Percentiles rank a stretch among this genome's conserved stretches.
phyloP scores from a whole-genome alignment of 2,797 vertebrate species.

The Antennarius maculatus region DNA sequence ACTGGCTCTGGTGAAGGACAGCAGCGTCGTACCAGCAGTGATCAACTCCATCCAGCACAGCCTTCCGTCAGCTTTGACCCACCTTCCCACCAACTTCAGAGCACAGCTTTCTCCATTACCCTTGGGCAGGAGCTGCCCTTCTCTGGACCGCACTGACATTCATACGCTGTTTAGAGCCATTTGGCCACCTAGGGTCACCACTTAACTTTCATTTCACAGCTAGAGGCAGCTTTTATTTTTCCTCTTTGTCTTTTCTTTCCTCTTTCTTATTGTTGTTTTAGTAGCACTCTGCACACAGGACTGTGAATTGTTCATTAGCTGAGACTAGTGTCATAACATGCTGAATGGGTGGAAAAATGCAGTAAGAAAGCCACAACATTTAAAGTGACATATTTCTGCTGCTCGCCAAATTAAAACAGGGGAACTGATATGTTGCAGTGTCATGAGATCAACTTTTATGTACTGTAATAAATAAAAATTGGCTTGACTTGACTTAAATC shows the following conservation, averaged over 20 bases:
- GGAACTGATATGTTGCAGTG: too few species aligned
- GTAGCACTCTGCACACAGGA: conserved; percentile 33
- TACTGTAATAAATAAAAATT: too few species aligned
- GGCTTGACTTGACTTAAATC: conserved; percentile 9
- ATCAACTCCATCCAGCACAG: conserved; percentile 42
- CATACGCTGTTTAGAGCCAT: conserved; percentile 73
- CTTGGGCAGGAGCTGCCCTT: conserved; percentile 62
- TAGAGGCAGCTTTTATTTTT: conserved; percentile 44
- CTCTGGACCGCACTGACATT: conserved; percentile 67
- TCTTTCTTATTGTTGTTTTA: conserved; percentile 47
- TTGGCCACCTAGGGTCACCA: conserved; percentile 73
- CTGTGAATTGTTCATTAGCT: conserved; percentile 52
- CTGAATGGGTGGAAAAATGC: conserved; percentile 19
- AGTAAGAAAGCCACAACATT: conserved; percentile 31
- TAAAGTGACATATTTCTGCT: conserved; percentile 38
- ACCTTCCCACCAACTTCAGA: conserved; percentile 61
- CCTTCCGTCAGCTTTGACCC: conserved; percentile 23
- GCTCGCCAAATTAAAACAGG: too few species aligned
- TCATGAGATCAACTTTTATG: too few species aligned
- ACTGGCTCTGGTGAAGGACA: conserved; percentile 24
- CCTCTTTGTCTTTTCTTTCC: conserved; percentile 25
- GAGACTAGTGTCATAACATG: conserved; percentile 28
- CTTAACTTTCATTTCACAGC: conserved; percentile 74
- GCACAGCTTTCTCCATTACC: conserved; percentile 52
- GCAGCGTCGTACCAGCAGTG: conserved; percentile 2